A percentile compares a stretch with the other conserved stretches of the same genome.
Evolutionary conservation across 2,797 vertebrate genomes (phyloP).

Genomic region (Catamblyrhynchus diadema): DNA sequence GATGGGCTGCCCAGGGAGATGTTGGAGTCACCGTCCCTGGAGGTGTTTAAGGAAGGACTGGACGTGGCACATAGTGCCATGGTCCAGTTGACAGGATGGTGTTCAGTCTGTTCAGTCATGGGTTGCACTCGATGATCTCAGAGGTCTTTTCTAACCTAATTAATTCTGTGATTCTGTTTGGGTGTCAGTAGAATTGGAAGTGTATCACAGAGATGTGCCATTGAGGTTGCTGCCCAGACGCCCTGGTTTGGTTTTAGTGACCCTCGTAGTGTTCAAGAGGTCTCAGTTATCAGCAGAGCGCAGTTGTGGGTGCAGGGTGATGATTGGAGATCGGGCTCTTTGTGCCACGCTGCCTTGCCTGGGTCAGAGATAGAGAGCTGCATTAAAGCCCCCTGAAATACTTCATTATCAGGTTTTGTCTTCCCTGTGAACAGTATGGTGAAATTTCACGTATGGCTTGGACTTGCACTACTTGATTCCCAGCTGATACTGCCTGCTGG

Average conservation of each 20-base stretch:
- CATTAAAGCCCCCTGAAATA: background rate
- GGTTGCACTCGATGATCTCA: background rate
- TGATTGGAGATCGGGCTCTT: background rate
- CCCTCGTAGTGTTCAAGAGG: accelerated
- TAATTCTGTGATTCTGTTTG: background rate
- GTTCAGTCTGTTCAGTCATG: background rate
- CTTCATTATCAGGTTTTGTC: background rate
- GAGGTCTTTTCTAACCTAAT: background rate
- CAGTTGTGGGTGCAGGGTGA: background rate
- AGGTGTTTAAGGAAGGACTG: background rate
- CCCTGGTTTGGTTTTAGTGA: background rate
- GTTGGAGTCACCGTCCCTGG: background rate
- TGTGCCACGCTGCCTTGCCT: accelerated
- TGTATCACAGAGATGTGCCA: accelerated
- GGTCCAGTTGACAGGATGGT: background rate
- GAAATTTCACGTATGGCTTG: background rate
- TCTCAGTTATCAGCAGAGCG: background rate
- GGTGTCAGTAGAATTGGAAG: background rate
- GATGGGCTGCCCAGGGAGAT: background rate
- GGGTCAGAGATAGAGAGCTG: background rate
- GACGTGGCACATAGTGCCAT: accelerated
- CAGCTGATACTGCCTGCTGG: background rate
- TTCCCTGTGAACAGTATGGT: background rate
- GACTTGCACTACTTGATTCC: background rate
- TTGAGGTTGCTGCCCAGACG: background rate